phyloP scores from a whole-genome alignment of 2,888 invertebrate genomes.

The Cephus rjabovi region DNA sequence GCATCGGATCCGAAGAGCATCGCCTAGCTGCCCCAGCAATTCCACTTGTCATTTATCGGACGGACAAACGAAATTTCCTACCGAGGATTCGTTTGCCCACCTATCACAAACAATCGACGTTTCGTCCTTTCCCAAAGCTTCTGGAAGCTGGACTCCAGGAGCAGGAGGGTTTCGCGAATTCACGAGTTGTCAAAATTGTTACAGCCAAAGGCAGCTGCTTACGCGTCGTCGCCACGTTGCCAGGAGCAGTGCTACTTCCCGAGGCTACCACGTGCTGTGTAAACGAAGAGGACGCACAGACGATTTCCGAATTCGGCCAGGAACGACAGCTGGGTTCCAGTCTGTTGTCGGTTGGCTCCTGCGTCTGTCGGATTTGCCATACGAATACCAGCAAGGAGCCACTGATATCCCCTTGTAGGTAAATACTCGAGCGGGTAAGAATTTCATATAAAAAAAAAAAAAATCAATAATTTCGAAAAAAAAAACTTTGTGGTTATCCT shows the following conservation, averaged over 20 bases:
- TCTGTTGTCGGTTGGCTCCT: constrained; percentile 69
- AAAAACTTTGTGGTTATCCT: too few species aligned
- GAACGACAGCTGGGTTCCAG: constrained; percentile 44
- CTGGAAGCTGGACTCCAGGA: too few species aligned
- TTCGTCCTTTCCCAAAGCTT: too few species aligned
- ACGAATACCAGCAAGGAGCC: constrained; percentile 67
- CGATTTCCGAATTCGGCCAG: constrained; percentile 41
- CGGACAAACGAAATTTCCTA: neutral
- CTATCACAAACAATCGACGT: neutral
- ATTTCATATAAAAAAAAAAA: too few species aligned
- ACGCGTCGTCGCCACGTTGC: constrained; percentile 42
- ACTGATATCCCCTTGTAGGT: constrained; percentile 73
- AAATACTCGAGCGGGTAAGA: constrained; percentile 19
- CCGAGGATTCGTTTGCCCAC: neutral
- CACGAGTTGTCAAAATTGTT: constrained; percentile 21
- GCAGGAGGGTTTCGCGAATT: neutral
- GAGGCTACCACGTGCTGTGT: constrained; percentile 42
- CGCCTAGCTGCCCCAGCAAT: neutral
- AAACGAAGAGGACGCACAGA: constrained; percentile 43
- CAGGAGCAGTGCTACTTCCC: constrained; percentile 37
- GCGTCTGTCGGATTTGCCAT: constrained; percentile 76
- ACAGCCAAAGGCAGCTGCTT: constrained; percentile 47
- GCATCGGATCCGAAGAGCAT: neutral
- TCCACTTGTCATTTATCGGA: neutral
- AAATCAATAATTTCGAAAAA: too few species aligned